phyloP scores from a whole-genome alignment of 2,797 vertebrate species.

The Darevskia nairensis region DNA sequence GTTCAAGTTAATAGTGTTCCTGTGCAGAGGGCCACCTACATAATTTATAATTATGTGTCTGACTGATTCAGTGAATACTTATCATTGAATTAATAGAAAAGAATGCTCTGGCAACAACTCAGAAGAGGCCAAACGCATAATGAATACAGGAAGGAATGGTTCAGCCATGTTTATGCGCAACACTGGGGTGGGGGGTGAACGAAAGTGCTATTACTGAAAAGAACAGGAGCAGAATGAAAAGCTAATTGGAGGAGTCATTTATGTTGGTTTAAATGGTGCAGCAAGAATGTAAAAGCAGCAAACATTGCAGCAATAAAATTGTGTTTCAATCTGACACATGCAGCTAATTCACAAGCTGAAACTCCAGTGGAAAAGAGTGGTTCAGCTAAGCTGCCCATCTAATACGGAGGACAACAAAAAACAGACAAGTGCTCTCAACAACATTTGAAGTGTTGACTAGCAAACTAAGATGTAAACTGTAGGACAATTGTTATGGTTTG shows the following conservation, averaged over 20 bases:
- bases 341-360: neutral
- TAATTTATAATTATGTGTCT: constrained; percentile 1
- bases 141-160: neutral
- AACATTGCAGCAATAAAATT: neutral
- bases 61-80: constrained; percentile 10
- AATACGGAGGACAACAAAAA: neutral
- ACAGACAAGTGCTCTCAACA: neutral
- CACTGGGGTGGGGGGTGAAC: neutral
- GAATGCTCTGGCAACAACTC: constrained; percentile 25
- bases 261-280: neutral
- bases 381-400: neutral
- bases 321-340: neutral
- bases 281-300: neutral
- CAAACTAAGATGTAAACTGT: neutral
- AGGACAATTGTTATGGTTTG: neutral
- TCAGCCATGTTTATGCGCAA: neutral
- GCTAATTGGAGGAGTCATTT: neutral
- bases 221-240: neutral
- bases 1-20: neutral
- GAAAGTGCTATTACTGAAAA: neutral
- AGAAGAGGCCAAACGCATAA: neutral
- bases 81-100: neutral
- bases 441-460: neutral
- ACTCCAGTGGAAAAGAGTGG: neutral
- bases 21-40: constrained; percentile 3